These are phyloP conservation scores for Pseudomugil tenellus DNA, from an alignment of 2,797 vertebrate species.

Conservation along the genomic window DNA sequence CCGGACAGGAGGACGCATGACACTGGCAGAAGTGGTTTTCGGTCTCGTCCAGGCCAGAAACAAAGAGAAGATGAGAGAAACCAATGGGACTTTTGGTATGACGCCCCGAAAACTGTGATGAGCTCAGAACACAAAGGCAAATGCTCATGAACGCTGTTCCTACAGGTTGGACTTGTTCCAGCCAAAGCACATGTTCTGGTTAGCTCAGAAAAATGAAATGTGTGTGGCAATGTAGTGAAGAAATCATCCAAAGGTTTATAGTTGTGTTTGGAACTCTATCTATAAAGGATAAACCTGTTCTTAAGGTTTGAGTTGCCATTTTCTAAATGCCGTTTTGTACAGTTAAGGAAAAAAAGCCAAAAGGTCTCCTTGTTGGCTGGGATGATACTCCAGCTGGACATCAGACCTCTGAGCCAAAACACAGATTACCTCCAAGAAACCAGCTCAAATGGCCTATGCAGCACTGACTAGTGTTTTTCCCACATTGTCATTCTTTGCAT, in stretches of 20 bases:
- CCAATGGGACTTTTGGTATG: slow-evolving; percentile 64
- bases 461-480: slow-evolving; percentile 4
- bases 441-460: slow-evolving; percentile 42
- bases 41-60: slow-evolving; percentile 78
- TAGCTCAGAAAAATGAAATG: neutral
- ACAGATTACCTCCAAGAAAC: slow-evolving; percentile 66
- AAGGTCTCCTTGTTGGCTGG: slow-evolving; percentile 26
- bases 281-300: neutral
- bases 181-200: slow-evolving; percentile 22
- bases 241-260: slow-evolving; percentile 7
- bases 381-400: slow-evolving; percentile 7
- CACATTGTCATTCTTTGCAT: neutral
- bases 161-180: slow-evolving; percentile 16
- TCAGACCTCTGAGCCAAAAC: slow-evolving; percentile 56
- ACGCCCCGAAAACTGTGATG: slow-evolving; percentile 44
- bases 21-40: slow-evolving; percentile 78
- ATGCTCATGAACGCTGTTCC: slow-evolving; percentile 18
- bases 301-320: slow-evolving; percentile 1
- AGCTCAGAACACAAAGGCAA: slow-evolving; percentile 7
- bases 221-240: neutral
- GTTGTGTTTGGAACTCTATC: neutral
- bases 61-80: slow-evolving; percentile 76
- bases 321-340: slow-evolving; percentile 45
- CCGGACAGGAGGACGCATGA: slow-evolving; percentile 63
- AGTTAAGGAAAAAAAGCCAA: slow-evolving; percentile 27